These are phyloP conservation scores for Neotoxoptera formosana DNA, from an alignment of 1,140 invertebrate species.

Conservation along the genomic window DNA sequence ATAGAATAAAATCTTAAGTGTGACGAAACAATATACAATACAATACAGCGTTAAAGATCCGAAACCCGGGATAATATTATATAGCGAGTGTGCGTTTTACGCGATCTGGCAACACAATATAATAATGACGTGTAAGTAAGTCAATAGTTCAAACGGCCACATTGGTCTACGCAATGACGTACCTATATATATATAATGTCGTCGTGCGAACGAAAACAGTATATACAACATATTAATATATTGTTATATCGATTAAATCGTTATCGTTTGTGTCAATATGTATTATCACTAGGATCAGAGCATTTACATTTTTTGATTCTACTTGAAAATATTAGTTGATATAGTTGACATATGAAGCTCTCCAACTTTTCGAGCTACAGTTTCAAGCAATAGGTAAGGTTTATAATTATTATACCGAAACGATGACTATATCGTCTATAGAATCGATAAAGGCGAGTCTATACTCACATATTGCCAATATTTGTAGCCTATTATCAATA, in stretches of 20 bases:
- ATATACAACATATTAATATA: background rate
- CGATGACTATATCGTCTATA: background rate
- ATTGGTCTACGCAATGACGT: background rate
- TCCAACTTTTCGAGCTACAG: background rate
- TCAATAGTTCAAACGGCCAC: background rate
- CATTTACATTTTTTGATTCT: background rate
- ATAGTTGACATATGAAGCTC: background rate
- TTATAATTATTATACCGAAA: background rate
- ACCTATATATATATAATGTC: background rate
- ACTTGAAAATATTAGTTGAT: no score
- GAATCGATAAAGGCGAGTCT: background rate
- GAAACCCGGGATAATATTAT: background rate
- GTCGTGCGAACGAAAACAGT: background rate
- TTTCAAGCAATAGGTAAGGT: background rate
- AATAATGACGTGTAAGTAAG: no score
- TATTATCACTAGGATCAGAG: background rate
- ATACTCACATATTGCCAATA: no score
- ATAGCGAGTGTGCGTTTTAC: background rate
- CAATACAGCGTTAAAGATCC: background rate
- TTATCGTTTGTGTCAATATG: background rate
- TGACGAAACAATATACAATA: background rate
- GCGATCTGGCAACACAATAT: background rate
- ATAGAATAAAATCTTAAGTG: constrained; percentile 18
- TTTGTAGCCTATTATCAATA: background rate
- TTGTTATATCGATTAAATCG: background rate